Conservation (phyloP, 2,113 vertebrate species). For the Lepus americanus region DNA sequence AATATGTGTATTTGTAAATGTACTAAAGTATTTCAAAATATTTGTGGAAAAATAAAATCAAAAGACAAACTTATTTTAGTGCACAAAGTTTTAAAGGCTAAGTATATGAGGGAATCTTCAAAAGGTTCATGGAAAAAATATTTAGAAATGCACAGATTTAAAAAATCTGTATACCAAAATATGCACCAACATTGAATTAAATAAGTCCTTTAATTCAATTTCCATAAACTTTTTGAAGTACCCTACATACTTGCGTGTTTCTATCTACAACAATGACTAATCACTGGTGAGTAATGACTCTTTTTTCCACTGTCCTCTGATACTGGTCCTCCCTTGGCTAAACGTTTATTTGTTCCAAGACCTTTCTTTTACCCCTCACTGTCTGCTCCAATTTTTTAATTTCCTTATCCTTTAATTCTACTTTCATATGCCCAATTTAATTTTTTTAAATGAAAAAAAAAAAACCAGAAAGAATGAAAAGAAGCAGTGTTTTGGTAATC, state of each 20-base stretch:
- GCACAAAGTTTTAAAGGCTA: too few species aligned
- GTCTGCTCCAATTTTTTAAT: conserved; percentile 20
- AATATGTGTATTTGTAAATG: not conserved
- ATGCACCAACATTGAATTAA: too few species aligned
- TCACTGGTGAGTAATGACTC: not conserved
- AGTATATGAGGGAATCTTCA: too few species aligned
- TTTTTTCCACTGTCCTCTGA: conserved; percentile 34
- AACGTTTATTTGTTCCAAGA: not conserved
- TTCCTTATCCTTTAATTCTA: conserved; percentile 50
- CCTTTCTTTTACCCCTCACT: not conserved
- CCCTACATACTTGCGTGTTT: not conserved
- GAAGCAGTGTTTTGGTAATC: not conserved
- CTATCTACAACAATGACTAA: not conserved
- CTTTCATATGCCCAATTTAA: not conserved
- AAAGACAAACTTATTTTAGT: too few species aligned
- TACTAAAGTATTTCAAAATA: too few species aligned
- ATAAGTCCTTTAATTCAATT: too few species aligned
- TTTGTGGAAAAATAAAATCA: too few species aligned
- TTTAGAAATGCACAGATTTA: too few species aligned
- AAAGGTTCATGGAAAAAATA: too few species aligned
- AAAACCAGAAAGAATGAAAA: not conserved
- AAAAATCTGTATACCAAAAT: too few species aligned
- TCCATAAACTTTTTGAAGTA: too few species aligned
- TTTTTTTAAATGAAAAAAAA: not conserved
- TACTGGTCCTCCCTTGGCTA: not conserved